These are phyloP conservation scores for Chironomus riparius DNA, from an alignment of 2,888 invertebrate genomes.

Conservation along the genomic window DNA sequence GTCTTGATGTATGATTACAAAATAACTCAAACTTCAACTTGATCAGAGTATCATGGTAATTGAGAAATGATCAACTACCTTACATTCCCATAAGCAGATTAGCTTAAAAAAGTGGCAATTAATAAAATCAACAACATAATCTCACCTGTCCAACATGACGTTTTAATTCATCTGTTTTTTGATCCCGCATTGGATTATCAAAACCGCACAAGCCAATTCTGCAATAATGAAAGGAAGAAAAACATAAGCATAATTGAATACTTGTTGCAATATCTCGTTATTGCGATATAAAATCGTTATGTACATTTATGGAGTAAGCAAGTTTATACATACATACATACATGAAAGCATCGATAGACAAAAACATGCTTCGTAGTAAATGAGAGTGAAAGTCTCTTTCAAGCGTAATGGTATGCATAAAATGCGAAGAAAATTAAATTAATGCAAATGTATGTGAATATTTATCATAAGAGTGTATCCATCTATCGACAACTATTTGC, in stretches of 20 bases:
- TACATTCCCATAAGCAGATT: neutral
- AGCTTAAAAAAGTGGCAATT: neutral
- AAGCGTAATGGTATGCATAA: no score
- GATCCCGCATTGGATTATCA: conserved; percentile 89
- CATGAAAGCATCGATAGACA: neutral
- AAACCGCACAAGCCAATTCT: conserved; percentile 94
- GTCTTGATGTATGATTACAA: no score
- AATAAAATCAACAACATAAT: neutral
- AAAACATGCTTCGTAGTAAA: neutral
- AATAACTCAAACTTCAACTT: no score
- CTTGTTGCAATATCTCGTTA: neutral
- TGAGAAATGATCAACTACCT: no score
- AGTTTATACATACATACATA: neutral
- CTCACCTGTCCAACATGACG: conserved; percentile 80
- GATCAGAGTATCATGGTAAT: no score
- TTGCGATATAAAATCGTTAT: neutral
- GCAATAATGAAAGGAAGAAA: conserved; percentile 35
- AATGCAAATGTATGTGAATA: neutral
- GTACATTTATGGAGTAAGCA: neutral
- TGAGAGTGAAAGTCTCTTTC: no score
- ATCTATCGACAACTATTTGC: neutral
- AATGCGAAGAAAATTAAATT: neutral
- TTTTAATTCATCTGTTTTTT: conserved; percentile 84
- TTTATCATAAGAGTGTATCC: no score
- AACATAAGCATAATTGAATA: neutral